Conservation (phyloP, 2,888 invertebrate species). For the Drosophila anomalipes region DNA sequence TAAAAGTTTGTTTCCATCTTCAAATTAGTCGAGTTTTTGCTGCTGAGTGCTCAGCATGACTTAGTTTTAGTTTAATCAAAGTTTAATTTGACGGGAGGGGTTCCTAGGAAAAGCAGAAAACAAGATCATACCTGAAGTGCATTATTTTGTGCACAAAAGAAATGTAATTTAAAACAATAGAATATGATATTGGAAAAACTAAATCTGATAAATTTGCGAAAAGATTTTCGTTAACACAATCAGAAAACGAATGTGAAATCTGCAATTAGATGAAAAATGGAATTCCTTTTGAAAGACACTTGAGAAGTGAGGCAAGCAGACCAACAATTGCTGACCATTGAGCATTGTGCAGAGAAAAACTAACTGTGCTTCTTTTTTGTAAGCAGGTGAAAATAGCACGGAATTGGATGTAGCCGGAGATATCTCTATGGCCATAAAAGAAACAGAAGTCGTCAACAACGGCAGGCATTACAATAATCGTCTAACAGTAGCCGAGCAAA, state of each 20-base stretch:
- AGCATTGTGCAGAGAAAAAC: constrained; percentile 27
- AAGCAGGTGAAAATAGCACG: constrained; percentile 24
- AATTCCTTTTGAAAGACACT: constrained; percentile 5
- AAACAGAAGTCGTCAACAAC: constrained; percentile 46
- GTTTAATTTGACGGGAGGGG: not conserved
- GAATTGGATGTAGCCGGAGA: constrained; percentile 10
- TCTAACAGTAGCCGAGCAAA: constrained; percentile 54
- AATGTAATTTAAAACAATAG: not conserved
- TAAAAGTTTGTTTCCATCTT: constrained; percentile 60
- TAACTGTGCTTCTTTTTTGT: constrained; percentile 17
- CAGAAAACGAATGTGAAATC: constrained; percentile 20
- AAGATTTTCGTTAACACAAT: constrained; percentile 11
- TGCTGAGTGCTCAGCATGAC: constrained; percentile 3
- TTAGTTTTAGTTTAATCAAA: constrained; percentile 9
- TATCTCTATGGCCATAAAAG: constrained; percentile 18
- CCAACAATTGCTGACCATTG: constrained; percentile 76
- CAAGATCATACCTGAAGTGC: not conserved
- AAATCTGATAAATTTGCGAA: constrained; percentile 16
- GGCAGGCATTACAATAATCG: constrained; percentile 51
- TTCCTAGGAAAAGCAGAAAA: not conserved
- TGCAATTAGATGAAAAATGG: constrained; percentile 13
- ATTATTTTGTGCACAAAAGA: not conserved
- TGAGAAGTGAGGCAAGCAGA: constrained; percentile 12
- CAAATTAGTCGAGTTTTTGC: constrained; percentile 39
- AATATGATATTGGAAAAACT: constrained; percentile 20